These are phyloP conservation scores for Oscheius sp. DNA, from an alignment of 2,888 invertebrate genomes.

Conservation along the genomic window DNA sequence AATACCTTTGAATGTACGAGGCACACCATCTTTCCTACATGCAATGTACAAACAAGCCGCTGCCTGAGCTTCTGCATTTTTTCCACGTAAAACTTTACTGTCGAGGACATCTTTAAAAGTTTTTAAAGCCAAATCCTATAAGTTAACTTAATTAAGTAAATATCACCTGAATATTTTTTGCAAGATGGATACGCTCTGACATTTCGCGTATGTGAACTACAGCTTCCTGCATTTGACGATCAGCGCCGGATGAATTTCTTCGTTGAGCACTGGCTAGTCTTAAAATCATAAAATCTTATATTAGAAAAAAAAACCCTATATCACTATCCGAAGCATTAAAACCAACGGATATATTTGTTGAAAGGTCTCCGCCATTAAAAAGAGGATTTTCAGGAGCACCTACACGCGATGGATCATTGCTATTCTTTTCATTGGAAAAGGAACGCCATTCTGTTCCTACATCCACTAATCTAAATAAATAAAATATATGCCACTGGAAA, in stretches of 20 bases:
- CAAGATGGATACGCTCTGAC: slow-evolving; percentile 95
- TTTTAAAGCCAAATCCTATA: slow-evolving; percentile 87
- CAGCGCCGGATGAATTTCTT: slow-evolving; percentile 82
- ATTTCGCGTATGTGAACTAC: slow-evolving; percentile 95
- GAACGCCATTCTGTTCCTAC: slow-evolving; percentile 99
- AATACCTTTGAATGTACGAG: slow-evolving; percentile 84
- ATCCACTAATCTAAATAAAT: slow-evolving; percentile 80
- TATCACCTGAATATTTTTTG: slow-evolving; percentile 85
- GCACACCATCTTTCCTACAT: slow-evolving; percentile 96
- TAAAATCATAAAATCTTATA: slow-evolving; percentile 71
- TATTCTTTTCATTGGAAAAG: slow-evolving; percentile 89
- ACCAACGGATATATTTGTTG: slow-evolving; percentile 84
- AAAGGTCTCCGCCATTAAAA: slow-evolving; percentile 91
- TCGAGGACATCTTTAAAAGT: slow-evolving; percentile 84
- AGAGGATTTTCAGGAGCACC: slow-evolving; percentile 98
- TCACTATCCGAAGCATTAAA: slow-evolving; percentile 57
- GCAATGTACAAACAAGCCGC: slow-evolving; percentile 98
- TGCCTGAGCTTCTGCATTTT: slow-evolving; percentile 96
- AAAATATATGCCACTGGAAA: background rate
- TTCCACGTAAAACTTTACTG: slow-evolving; percentile 73
- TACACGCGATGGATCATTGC: slow-evolving; percentile 97
- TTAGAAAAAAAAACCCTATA: slow-evolving; percentile 39
- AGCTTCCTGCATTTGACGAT: slow-evolving; percentile 91
- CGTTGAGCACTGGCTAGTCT: slow-evolving; percentile 64
- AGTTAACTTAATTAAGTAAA: slow-evolving; percentile 21